phyloP scores from a whole-genome alignment of 2,888 invertebrate species.

The Nemoura dubitans region DNA sequence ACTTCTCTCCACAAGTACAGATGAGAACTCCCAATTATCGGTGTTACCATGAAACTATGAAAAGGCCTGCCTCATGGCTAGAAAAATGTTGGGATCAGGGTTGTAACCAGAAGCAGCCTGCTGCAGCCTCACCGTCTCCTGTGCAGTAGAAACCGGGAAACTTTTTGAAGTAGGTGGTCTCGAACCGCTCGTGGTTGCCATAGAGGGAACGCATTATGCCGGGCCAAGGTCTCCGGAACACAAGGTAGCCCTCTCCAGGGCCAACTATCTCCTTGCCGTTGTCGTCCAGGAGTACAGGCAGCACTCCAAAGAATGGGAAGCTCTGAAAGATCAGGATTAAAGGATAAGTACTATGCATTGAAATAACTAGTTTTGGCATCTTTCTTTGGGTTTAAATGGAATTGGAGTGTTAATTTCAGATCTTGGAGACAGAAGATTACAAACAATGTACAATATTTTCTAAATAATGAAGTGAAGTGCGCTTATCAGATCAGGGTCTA shows the following conservation, averaged over 20 bases:
- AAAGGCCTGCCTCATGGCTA: no score
- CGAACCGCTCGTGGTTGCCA: conserved; percentile 89
- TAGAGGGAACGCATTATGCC: conserved; percentile 96
- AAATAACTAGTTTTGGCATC: no score
- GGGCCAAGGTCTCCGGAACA: conserved; percentile 96
- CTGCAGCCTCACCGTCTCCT: conserved; percentile 84
- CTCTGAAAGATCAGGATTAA: conserved; percentile 66
- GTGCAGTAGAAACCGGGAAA: conserved; percentile 98
- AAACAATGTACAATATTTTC: no score
- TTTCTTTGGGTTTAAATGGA: no score
- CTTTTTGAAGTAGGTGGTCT: conserved; percentile 92
- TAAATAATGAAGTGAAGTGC: neutral
- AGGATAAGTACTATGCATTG: neutral
- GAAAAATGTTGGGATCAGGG: no score
- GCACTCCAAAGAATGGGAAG: conserved; percentile 97
- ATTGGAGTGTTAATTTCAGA: no score
- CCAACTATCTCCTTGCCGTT: conserved; percentile 86
- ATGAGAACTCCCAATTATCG: no score
- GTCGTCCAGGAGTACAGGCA: conserved; percentile 87
- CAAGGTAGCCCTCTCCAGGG: conserved; percentile 93
- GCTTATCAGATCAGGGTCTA: neutral
- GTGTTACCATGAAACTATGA: no score
- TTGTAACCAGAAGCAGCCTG: neutral
- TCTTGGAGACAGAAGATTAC: no score
- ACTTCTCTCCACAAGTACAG: no score